A percentile compares a stretch with the other conserved stretches of the same genome.
phyloP scores from a whole-genome alignment of 2,797 vertebrate species.

The Numenius phaeopus region DNA sequence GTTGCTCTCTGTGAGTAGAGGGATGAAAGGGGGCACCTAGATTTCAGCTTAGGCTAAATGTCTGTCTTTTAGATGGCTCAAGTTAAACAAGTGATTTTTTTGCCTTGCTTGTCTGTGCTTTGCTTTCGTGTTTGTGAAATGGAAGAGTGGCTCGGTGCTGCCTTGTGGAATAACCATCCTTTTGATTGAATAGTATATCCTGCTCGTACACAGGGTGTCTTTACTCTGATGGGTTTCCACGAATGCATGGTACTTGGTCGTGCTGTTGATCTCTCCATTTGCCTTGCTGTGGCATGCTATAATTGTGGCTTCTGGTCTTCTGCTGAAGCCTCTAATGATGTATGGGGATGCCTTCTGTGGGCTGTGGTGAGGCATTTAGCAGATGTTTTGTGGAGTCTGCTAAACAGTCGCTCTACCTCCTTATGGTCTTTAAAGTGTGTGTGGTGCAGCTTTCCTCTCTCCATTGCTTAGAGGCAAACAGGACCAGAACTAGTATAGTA shows the following conservation, averaged over 20 bases:
- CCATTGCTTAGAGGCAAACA: background rate
- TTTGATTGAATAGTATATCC: background rate
- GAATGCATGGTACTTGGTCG: rapidly evolving
- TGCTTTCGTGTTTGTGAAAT: background rate
- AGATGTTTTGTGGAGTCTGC: background rate
- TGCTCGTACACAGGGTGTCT: background rate
- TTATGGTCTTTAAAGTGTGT: background rate
- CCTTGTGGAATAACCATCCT: rapidly evolving
- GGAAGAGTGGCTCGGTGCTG: background rate
- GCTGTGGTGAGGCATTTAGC: background rate
- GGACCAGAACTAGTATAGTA: background rate
- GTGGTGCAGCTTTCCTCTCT: background rate
- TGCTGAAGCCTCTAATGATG: background rate
- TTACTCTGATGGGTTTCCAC: background rate
- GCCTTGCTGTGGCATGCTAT: background rate
- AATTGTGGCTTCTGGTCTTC: constrained; percentile 16
- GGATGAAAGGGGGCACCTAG: background rate
- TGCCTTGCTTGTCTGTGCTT: background rate
- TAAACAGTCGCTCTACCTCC: background rate
- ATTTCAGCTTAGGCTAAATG: background rate
- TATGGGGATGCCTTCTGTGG: background rate
- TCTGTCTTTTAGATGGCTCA: background rate
- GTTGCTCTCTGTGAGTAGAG: background rate
- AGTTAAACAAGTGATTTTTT: background rate
- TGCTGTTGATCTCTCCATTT: background rate